Evolutionary conservation across 2,888 invertebrate species (phyloP).

Genomic region (Acrobasis consociella): DNA sequence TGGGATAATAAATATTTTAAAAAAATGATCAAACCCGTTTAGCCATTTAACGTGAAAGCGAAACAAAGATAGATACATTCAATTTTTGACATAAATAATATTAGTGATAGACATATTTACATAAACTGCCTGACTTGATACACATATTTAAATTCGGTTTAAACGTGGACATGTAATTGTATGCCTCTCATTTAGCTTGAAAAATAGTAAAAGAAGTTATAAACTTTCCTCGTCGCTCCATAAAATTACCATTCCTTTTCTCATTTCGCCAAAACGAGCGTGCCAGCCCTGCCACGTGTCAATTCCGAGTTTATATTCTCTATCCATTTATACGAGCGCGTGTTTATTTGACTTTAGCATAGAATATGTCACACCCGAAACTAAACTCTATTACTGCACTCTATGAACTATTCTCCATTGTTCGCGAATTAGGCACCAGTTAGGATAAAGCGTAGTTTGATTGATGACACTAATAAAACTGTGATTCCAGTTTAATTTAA

Average conservation of each 20-base stretch:
- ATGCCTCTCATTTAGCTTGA: not conserved
- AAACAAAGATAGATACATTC: too few species aligned
- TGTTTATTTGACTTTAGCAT: conserved; percentile 78
- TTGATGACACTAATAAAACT: conserved; percentile 82
- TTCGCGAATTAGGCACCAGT: conserved; percentile 47
- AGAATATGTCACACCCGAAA: conserved; percentile 49
- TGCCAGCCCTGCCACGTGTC: conserved; percentile 59
- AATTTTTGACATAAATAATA: too few species aligned
- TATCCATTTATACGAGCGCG: conserved; percentile 75
- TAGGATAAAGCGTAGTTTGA: conserved; percentile 71
- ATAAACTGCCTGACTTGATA: too few species aligned
- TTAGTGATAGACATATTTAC: too few species aligned
- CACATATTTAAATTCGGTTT: too few species aligned
- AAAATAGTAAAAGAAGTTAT: conserved; percentile 21
- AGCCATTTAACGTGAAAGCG: too few species aligned
- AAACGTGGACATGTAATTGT: not conserved
- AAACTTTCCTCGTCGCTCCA: conserved; percentile 17
- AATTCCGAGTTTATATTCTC: conserved; percentile 72
- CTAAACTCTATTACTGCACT: conserved; percentile 43
- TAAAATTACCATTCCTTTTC: conserved; percentile 24
- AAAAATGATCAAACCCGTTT: too few species aligned
- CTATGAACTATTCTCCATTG: conserved; percentile 58
- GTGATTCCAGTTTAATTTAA: conserved; percentile 82
- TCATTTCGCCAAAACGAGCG: conserved; percentile 23
- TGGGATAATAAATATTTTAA: not conserved